These are phyloP conservation scores for Cirrhinus mrigala DNA, from an alignment of 2,797 vertebrate genomes.

Conservation along the genomic window DNA sequence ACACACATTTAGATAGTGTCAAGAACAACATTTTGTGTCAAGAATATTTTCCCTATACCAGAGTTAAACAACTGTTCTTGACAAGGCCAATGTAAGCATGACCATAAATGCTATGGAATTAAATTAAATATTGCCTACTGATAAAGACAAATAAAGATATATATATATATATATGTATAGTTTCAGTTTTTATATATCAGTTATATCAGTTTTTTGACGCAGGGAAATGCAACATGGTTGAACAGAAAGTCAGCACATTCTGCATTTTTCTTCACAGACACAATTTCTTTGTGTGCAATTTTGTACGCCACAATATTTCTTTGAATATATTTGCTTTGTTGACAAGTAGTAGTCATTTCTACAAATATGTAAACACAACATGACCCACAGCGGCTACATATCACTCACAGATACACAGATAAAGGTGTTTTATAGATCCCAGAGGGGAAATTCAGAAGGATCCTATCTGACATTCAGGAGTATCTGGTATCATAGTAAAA, in stretches of 20 bases:
- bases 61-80: neutral
- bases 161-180: too few relatives aligned
- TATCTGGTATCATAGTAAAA: conserved; percentile 39
- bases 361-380: neutral
- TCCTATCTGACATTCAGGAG: conserved; percentile 23
- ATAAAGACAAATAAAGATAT: neutral
- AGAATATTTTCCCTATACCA: neutral
- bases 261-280: neutral
- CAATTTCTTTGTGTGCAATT: conserved; percentile 15
- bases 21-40: neutral
- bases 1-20: neutral
- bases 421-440: conserved; percentile 39
- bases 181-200: too few relatives aligned
- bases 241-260: neutral
- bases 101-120: neutral
- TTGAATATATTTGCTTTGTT: conserved; percentile 10
- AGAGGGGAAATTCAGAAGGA: conserved; percentile 14
- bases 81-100: neutral
- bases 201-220: neutral
- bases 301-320: neutral
- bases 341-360: conserved; percentile 6
- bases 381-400: neutral
- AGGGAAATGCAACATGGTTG: neutral
- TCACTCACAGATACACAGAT: conserved; percentile 30
- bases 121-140: neutral